Conservation (phyloP, 37 sponge, comb jelly and placozoan species). For the Tethya wilhelma region DNA sequence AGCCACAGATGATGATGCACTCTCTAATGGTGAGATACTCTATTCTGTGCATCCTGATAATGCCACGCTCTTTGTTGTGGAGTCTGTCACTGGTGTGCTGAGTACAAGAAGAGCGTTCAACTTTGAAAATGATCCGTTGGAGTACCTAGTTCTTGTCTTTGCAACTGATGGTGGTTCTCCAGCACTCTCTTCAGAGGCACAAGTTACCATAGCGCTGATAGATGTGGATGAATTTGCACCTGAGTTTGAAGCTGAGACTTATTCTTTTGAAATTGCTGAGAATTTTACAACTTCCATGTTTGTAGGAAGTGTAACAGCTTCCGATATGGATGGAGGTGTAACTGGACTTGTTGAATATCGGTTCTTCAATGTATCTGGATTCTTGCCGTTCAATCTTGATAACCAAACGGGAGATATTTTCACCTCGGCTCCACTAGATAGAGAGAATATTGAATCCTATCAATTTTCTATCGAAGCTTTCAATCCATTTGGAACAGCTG, state of each 20-base stretch:
- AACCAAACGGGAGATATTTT: conserved; percentile 35
- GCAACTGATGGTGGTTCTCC: conserved; percentile 51
- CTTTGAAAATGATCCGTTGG: conserved; percentile 13
- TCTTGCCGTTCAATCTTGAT: conserved; percentile 46
- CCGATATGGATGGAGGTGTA: conserved; percentile 41
- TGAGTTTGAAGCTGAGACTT: background rate
- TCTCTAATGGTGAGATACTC: conserved; percentile 43
- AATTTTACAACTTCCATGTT: conserved; percentile 2
- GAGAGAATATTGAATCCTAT: conserved; percentile 43
- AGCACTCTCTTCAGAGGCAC: conserved; percentile 13
- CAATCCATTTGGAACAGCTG: conserved; percentile 17
- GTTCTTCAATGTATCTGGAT: background rate
- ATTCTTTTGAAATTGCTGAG: conserved; percentile 4
- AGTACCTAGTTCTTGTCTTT: conserved; percentile 6
- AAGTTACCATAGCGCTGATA: conserved; percentile 14
- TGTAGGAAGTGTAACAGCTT: conserved; percentile 38
- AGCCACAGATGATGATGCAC: conserved; percentile 61
- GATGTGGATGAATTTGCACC: conserved; percentile 61
- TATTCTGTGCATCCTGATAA: conserved; percentile 38
- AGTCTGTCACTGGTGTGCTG: background rate
- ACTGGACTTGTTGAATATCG: conserved; percentile 22
- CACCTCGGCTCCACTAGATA: conserved; percentile 29
- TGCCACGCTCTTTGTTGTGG: conserved; percentile 32
- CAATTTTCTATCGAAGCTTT: conserved; percentile 32
- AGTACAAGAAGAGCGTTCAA: background rate